These are phyloP conservation scores for Drosophila kikkawai DNA, from an alignment of 1,140 invertebrate genomes.

Conservation along the genomic window DNA sequence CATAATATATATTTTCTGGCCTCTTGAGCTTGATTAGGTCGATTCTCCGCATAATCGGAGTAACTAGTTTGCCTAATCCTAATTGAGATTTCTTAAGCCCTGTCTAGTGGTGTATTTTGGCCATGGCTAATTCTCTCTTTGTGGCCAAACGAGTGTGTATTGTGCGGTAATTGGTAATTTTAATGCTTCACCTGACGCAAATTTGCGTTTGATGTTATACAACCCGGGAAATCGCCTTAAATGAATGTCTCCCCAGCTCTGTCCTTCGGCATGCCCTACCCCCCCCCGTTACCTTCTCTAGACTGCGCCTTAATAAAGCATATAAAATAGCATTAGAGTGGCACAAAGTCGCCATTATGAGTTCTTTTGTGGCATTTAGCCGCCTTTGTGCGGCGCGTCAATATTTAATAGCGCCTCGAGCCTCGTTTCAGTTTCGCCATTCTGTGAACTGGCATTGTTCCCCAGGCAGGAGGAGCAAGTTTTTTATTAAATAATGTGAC, in stretches of 20 bases:
- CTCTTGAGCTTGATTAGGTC: conserved; percentile 24
- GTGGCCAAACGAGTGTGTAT: conserved; percentile 45
- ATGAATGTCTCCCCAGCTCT: conserved; percentile 21
- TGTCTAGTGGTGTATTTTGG: not conserved
- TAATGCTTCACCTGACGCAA: conserved; percentile 78
- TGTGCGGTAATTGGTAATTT: conserved; percentile 71
- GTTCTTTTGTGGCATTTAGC: conserved; percentile 82
- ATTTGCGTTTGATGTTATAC: conserved; percentile 64
- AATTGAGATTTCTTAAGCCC: conserved; percentile 44
- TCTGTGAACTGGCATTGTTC: conserved; percentile 39
- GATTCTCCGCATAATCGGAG: conserved; percentile 28
- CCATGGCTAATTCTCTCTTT: conserved; percentile 30
- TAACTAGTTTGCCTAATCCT: conserved; percentile 42
- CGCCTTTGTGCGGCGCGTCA: conserved; percentile 72
- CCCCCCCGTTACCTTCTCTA: not conserved
- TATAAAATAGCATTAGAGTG: conserved; percentile 78
- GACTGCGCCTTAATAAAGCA: conserved; percentile 70
- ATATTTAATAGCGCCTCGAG: conserved; percentile 74
- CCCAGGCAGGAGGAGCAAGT: conserved; percentile 37
- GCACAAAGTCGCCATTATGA: conserved; percentile 79
- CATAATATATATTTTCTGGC: not conserved
- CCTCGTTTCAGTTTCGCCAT: conserved; percentile 24
- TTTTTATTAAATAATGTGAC: conserved; percentile 62
- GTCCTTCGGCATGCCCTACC: not conserved
- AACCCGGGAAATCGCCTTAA: conserved; percentile 39